Evolutionary conservation across 2,888 invertebrate species (phyloP).

Genomic region (Heliconius aoede): DNA sequence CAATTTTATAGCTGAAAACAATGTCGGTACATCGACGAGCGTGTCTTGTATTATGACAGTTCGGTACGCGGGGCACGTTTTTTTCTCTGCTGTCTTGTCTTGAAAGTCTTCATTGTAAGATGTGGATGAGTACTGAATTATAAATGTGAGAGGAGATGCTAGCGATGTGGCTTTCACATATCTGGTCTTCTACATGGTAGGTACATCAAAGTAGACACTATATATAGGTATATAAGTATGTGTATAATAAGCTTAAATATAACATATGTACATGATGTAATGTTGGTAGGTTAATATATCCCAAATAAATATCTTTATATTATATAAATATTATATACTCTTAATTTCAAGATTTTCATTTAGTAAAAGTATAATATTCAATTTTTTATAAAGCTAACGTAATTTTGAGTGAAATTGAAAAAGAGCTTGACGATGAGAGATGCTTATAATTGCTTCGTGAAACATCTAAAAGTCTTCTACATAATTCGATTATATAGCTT

Average conservation of each 20-base stretch:
- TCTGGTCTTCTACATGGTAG: background rate
- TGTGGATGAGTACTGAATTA: slow-evolving; percentile 57
- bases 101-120: slow-evolving; percentile 54
- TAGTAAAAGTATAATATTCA: background rate
- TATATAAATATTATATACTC: background rate
- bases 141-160: slow-evolving; percentile 45
- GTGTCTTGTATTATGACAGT: slow-evolving; percentile 8
- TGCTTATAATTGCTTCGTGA: slow-evolving; percentile 12
- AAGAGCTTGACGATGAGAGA: background rate
- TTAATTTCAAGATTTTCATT: background rate
- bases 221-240: background rate
- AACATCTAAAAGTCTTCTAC: slow-evolving; percentile 10
- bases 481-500: slow-evolving; percentile 15
- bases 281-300: too few relatives aligned
- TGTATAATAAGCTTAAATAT: background rate
- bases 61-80: slow-evolving; percentile 45
- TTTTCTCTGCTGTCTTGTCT: slow-evolving; percentile 51
- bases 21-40: background rate
- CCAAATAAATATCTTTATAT: too few relatives aligned
- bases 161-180: background rate
- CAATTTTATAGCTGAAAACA: background rate
- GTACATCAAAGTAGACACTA: background rate
- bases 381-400: background rate
- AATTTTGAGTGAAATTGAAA: background rate
- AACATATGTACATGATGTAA: too few relatives aligned